phyloP scores from a whole-genome alignment of 1,140 invertebrate genomes.

The Zaprionus tsacasi region DNA sequence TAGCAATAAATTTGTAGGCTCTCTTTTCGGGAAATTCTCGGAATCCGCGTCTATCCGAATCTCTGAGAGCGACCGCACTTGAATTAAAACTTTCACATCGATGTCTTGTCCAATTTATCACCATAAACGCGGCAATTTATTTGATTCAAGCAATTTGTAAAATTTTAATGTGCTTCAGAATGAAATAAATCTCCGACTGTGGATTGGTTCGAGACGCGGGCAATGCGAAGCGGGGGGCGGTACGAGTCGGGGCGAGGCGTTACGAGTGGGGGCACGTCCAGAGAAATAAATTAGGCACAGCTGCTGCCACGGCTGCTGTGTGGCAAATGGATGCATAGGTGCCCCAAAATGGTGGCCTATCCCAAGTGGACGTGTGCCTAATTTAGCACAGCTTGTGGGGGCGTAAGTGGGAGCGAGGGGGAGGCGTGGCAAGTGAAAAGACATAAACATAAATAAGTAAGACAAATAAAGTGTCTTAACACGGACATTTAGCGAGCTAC shows the following conservation, averaged over 20 bases:
- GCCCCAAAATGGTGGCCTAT: conserved; percentile 16
- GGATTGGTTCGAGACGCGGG: conserved; percentile 49
- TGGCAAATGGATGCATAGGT: conserved; percentile 16
- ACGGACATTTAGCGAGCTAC: conserved; percentile 63
- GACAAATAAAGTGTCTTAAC: conserved; percentile 77
- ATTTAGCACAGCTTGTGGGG: conserved; percentile 57
- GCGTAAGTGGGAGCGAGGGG: neutral
- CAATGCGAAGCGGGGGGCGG: neutral
- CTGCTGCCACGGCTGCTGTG: conserved; percentile 39
- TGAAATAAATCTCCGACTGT: conserved; percentile 74
- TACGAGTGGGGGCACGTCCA: conserved; percentile 68
- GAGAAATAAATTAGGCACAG: conserved; percentile 79
- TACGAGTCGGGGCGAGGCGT: conserved; percentile 15
- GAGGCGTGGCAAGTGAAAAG: conserved; percentile 23
- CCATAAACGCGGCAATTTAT: conserved; percentile 78
- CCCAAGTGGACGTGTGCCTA: conserved; percentile 65
- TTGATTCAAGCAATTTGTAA: conserved; percentile 80
- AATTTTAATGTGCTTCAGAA: conserved; percentile 80
- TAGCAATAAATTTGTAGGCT: neutral
- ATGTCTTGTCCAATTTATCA: conserved; percentile 73
- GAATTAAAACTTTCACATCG: conserved; percentile 62
- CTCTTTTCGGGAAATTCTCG: neutral
- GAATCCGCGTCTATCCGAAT: neutral
- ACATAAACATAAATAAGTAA: conserved; percentile 80
- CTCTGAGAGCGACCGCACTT: conserved; percentile 30